These are phyloP conservation scores for Agapornis roseicollis DNA, from an alignment of 2,113 vertebrate species.

Conservation along the genomic window DNA sequence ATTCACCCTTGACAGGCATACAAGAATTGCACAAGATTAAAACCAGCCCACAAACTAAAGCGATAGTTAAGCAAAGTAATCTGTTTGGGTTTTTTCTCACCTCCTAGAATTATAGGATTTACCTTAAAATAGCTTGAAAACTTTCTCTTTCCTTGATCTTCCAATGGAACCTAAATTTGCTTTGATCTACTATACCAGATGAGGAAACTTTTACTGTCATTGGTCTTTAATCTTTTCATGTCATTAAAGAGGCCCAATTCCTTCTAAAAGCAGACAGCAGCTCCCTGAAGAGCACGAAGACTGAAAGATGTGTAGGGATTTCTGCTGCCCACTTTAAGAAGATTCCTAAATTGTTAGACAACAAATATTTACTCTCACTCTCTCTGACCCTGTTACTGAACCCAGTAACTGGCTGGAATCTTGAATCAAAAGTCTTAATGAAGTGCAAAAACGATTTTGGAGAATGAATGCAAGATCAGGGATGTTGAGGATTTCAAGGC, in stretches of 20 bases:
- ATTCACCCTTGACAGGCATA: background rate
- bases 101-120: background rate
- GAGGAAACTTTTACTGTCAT: background rate
- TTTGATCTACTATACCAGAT: background rate
- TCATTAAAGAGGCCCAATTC: background rate
- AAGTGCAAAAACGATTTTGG: background rate
- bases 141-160: background rate
- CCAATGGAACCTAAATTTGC: background rate
- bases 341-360: background rate
- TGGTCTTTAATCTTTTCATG: background rate
- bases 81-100: background rate
- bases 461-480: background rate
- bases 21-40: background rate
- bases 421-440: background rate
- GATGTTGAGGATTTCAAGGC: background rate
- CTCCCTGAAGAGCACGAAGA: background rate
- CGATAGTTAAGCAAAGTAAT: background rate
- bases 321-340: background rate
- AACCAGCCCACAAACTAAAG: background rate
- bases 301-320: background rate
- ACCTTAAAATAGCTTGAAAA: background rate
- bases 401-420: background rate
- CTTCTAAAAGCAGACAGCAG: background rate
- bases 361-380: background rate
- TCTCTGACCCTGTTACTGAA: background rate